Conservation (phyloP, 2,113 vertebrate species). For the Nycticorax nycticorax region DNA sequence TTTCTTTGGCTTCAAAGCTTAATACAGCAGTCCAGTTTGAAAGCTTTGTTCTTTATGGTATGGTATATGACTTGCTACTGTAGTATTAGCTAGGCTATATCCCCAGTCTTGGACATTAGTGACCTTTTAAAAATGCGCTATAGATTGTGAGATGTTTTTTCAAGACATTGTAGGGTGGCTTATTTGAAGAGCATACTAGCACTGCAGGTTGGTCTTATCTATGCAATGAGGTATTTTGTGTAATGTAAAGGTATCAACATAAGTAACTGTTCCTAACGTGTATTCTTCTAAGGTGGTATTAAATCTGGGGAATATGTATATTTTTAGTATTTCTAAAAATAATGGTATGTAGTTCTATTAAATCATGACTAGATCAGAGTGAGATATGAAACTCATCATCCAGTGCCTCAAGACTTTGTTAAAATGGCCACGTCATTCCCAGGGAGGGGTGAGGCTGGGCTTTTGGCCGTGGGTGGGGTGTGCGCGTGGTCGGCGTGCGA, state of each 20-base stretch:
- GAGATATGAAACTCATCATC: neutral
- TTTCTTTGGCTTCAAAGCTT: neutral
- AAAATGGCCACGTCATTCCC: accelerated
- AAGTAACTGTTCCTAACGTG: neutral
- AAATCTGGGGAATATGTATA: neutral
- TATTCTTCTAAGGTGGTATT: neutral
- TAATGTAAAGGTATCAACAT: neutral
- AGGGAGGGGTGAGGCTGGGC: neutral
- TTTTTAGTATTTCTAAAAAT: neutral
- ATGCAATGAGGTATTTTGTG: neutral
- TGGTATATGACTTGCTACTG: neutral
- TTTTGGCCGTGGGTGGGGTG: neutral
- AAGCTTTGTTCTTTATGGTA: neutral
- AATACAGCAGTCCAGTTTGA: neutral
- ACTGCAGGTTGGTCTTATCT: neutral
- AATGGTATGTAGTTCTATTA: neutral
- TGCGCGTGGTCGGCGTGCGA: neutral
- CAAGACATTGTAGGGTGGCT: too few species aligned
- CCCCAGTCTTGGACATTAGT: neutral
- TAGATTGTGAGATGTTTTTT: neutral
- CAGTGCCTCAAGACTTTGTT: neutral
- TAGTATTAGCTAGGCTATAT: neutral
- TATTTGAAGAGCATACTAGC: neutral
- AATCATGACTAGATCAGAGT: neutral
- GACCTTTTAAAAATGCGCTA: neutral